Base-by-base conservation (phyloP, 2,113 vertebrate species). In the Poeciliopsis prolifica region DNA sequence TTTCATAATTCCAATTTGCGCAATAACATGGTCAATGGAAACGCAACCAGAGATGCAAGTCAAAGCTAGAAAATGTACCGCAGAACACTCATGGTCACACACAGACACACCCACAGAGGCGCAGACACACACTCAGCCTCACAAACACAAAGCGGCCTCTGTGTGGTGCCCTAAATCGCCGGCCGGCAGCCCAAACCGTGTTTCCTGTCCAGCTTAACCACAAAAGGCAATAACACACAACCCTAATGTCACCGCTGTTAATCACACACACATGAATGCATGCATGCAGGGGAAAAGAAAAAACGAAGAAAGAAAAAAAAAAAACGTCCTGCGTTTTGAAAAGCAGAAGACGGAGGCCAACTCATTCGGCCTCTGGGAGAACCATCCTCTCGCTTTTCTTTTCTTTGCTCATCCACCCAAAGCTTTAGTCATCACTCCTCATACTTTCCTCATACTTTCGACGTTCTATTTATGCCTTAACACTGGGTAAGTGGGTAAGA, bases 61-160 rank as follows among this genome's bases (percentile, higher is more conserved):
- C 19, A 64, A 64, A 63, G 61, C 61, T 63, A 22, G 1, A 33
- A 64, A 64, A 64, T 33, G 62, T 3, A 40, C 10, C 4, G n/a
- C 26, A 33, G 22, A 19, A 60, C 48, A 12, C 24, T 58, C 51
- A 58, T n/a, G 51, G 51, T 58, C 24, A n/a, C 19, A 58, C 51
- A 58, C 51, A 58, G 51, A 62, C 44, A 75, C 61, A 70, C 3
- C 68, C 70, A 83, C 65, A n/a, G 7, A 58, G 51, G 24, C 22
- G 0, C 77, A 72, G 60, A 87, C 78, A 80, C 76, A 82, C 74
- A 85, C 80, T 67, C 80, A 68, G 74, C 33, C 80, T 44, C 70
- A 70, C 87, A 80, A 82, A 85, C 92, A 95, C 92, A 96, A 94
- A 95, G 87, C 78, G 82, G 91, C 81, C 92, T 95, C 91, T 95